Evolutionary conservation across 1,140 invertebrate species (phyloP).

Genomic region (Heliconius hermathena): DNA sequence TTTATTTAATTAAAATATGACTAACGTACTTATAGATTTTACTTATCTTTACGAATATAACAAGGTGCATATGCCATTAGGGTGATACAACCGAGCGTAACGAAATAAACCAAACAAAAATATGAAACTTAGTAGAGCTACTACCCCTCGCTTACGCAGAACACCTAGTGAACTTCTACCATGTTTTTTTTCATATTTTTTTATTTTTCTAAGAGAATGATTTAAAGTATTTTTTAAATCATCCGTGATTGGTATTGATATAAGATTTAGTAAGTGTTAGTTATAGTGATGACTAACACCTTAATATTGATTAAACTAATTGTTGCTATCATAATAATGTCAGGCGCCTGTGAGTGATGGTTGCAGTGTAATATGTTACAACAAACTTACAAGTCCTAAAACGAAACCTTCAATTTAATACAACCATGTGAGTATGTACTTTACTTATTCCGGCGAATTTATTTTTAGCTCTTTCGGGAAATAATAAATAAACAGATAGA

Average conservation of each 20-base stretch:
- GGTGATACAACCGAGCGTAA: conserved; percentile 45
- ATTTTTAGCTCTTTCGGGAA: background rate
- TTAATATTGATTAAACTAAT: conserved; percentile 44
- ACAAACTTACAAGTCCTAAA: background rate
- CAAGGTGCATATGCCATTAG: conserved; percentile 23
- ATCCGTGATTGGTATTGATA: background rate
- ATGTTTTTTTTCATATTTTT: background rate
- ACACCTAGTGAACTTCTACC: conserved; percentile 3
- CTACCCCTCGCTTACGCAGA: conserved; percentile 28
- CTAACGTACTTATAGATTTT: background rate
- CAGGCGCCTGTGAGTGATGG: conserved; percentile 39
- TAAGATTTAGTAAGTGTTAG: background rate
- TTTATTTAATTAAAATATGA: background rate
- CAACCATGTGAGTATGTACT: background rate
- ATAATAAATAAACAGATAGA: no score
- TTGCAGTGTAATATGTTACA: background rate
- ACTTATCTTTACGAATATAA: background rate
- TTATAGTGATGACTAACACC: conserved; percentile 12
- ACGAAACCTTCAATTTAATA: background rate
- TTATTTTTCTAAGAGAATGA: background rate
- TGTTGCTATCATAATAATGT: conserved; percentile 38
- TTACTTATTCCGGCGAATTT: background rate
- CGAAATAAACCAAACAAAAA: conserved; percentile 41
- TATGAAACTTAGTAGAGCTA: conserved; percentile 39
- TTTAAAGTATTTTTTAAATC: background rate